Evolutionary conservation across 2,888 invertebrate species (phyloP), one percentile per base, ranked within the genome.

Genomic region (Yponomeuta malinellus): DNA sequence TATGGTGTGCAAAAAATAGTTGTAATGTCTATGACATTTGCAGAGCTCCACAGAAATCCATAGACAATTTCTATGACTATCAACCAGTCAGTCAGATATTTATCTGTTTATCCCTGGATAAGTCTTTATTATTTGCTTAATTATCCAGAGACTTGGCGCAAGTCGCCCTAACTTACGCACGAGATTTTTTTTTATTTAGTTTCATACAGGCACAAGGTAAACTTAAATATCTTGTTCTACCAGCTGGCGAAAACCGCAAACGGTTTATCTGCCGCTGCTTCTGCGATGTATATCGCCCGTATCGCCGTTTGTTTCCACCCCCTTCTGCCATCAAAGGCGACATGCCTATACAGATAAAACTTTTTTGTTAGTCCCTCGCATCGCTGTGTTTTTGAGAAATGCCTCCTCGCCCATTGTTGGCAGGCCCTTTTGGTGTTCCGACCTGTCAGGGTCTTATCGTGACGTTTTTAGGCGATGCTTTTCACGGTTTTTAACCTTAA

Each of bases 311-410:
- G 59, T 37, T 78, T 76, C 75, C 72, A 59, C 52, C 72, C 73
- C 68, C 71, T 71, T 72, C 70, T 77, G 80, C 79, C 80, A 77
- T 76, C 77, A 81, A 80, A 80, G 77, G 74, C 71, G n/a, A n/a
- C n/a, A n/a, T n/a, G 71, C 72, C 69, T 71, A 67, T 73, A 71
- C 72, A 78, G 79, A 80, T 81, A 79, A 80, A 74, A 74, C 73
- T 75, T 59, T 59, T 77, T 78, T 79, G 75, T 75, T 75, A 74
- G 74, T 73, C 75, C 69, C 67, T 72, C 71, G 73, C 72, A 72
- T 68, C 71, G 69, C 74, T 15, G 52, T 59, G 52, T 73, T 70
- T 65, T 66, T 48, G 70, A 66, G 33, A 23, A 71, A 64, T 66
- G 12, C 70, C 48, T 10, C 43, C 43, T 48, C 10, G 52, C 48